Evolutionary conservation across 2,113 vertebrate species (phyloP).

Genomic region (Hemibagrus wyckioides): DNA sequence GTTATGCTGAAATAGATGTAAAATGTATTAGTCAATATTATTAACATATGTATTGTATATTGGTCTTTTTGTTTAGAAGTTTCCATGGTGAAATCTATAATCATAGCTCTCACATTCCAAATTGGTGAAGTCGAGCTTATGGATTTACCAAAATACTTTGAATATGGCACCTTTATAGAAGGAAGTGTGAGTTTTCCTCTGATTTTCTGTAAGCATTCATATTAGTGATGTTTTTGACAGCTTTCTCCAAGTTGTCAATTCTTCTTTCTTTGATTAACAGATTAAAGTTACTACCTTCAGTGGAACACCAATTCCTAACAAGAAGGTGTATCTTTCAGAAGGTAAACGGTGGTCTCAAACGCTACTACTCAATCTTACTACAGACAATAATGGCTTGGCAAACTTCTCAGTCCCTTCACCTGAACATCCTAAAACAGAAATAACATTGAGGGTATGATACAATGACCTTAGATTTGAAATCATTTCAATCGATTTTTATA

Average conservation of each 20-base stretch:
- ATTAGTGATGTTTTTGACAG: no score
- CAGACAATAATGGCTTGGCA: no score
- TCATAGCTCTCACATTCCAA: slow-evolving; percentile 19
- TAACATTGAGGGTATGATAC: no score
- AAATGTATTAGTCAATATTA: background rate
- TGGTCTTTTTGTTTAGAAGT: slow-evolving; percentile 38
- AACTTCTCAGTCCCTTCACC: no score
- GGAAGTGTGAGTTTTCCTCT: slow-evolving; percentile 64
- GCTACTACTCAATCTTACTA: no score
- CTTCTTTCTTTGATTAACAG: slow-evolving; percentile 48
- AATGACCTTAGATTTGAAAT: no score
- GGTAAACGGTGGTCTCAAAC: no score
- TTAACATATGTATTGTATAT: no score
- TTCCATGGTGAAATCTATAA: slow-evolving; percentile 30
- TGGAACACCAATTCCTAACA: slow-evolving; percentile 39
- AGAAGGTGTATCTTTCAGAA: no score
- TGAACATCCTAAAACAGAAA: no score
- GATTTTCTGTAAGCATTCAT: fast-evolving
- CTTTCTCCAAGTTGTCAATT: background rate
- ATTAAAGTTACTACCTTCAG: slow-evolving; percentile 61
- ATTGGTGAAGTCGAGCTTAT: slow-evolving; percentile 65
- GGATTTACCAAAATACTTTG: slow-evolving; percentile 63
- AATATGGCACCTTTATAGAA: slow-evolving; percentile 45
- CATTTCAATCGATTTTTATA: no score
- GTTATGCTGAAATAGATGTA: background rate